Conservation (phyloP, 2,797 vertebrate species). For the Aratinga solstitialis region DNA sequence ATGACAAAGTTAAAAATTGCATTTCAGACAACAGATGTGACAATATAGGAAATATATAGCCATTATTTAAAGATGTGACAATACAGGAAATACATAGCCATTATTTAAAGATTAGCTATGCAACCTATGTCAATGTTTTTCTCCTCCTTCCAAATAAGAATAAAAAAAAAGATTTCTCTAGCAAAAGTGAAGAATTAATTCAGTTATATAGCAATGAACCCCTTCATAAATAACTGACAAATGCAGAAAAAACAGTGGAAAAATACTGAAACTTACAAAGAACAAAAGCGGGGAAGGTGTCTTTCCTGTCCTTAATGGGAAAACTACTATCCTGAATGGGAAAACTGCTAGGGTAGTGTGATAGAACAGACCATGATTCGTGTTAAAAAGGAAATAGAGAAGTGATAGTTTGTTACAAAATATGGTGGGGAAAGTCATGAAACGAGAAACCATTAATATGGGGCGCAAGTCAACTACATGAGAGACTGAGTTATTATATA, state of each 20-base stretch:
- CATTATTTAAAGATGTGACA: background rate
- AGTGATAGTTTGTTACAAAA: too few species aligned
- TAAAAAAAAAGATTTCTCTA: background rate
- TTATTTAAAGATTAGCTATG: background rate
- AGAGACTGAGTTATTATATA: too few species aligned
- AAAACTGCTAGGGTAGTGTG: background rate
- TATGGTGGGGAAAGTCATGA: too few species aligned
- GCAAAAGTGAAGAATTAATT: background rate
- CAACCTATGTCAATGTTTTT: background rate
- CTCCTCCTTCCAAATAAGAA: background rate
- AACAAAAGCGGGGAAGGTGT: rapidly evolving
- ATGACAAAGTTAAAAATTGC: background rate
- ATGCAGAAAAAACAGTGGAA: background rate
- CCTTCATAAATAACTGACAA: background rate
- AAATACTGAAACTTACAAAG: background rate
- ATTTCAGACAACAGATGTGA: background rate
- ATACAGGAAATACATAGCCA: background rate
- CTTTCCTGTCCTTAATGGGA: background rate
- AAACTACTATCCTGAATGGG: background rate
- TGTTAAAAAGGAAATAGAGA: too few species aligned
- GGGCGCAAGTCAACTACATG: too few species aligned
- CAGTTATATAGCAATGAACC: background rate
- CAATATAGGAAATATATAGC: background rate
- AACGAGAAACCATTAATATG: too few species aligned
- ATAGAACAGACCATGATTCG: too few species aligned